These are phyloP conservation scores for Stichodactyla helianthus DNA, from an alignment of 64 coral and sea anemone genomes.

Conservation along the genomic window DNA sequence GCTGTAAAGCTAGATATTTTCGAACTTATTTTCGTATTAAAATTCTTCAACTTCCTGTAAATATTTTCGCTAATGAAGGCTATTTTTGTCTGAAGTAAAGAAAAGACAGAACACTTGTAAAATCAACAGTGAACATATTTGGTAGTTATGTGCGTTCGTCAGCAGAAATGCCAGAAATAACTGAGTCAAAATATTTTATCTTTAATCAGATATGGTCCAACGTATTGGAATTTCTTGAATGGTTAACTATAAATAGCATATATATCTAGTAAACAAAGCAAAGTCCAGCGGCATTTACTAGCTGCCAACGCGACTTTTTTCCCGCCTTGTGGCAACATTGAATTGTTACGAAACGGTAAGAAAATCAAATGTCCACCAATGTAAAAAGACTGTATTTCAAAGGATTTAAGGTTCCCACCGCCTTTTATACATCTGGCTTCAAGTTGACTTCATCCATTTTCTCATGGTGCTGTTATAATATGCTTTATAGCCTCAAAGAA, in stretches of 20 bases:
- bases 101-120: not conserved
- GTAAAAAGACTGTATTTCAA: too few species aligned
- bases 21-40: not conserved
- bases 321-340: too few species aligned
- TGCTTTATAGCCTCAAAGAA: too few species aligned
- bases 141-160: not conserved
- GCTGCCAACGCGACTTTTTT: too few species aligned
- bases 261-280: not conserved
- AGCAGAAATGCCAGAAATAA: not conserved
- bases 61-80: not conserved
- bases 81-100: not conserved
- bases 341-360: too few species aligned
- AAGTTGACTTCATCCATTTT: too few species aligned
- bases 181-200: conserved; percentile 2
- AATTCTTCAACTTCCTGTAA: not conserved
- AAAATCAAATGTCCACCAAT: too few species aligned
- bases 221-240: not conserved
- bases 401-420: too few species aligned
- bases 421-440: too few species aligned
- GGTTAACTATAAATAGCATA: not conserved
- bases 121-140: not conserved
- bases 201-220: not conserved
- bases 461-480: too few species aligned
- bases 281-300: too few species aligned
- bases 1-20: too few species aligned